phyloP scores from a whole-genome alignment of 1,140 invertebrate species.

The Patella vulgata region DNA sequence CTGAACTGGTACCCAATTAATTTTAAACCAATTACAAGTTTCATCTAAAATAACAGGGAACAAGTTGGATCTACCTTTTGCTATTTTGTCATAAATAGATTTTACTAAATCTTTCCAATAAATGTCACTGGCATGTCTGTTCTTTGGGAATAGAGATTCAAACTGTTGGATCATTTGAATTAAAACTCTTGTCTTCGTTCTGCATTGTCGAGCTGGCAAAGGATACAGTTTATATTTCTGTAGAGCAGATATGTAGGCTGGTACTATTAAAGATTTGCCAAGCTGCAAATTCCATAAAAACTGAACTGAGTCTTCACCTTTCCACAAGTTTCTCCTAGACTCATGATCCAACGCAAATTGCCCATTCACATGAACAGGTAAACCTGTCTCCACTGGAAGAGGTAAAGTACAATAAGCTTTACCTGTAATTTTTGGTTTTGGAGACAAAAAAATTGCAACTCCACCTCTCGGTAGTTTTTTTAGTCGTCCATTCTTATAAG shows the following conservation, averaged over 20 bases:
- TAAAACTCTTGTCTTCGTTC: background rate
- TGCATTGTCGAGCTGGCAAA: background rate
- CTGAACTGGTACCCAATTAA: constrained; percentile 7
- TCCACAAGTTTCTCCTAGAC: constrained; percentile 53
- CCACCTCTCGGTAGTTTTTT: constrained; percentile 51
- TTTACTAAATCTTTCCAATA: constrained; percentile 20
- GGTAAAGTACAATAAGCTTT: constrained; percentile 60
- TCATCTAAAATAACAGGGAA: constrained; percentile 15
- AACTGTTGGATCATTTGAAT: constrained; percentile 6
- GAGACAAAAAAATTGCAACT: constrained; percentile 34
- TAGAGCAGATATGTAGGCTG: constrained; percentile 39
- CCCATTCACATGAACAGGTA: constrained; percentile 62
- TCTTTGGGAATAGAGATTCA: constrained; percentile 28
- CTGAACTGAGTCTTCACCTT: constrained; percentile 22
- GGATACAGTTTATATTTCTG: constrained; percentile 13
- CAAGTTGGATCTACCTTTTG: background rate
- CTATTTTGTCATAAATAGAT: constrained; percentile 7
- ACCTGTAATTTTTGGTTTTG: background rate
- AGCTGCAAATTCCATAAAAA: constrained; percentile 53
- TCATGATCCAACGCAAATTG: constrained; percentile 62
- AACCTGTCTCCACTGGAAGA: constrained; percentile 47
- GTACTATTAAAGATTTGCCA: constrained; percentile 40
- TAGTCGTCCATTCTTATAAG: constrained; percentile 32
- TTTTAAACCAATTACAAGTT: no score
- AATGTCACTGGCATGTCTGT: constrained; percentile 1